phyloP scores from a whole-genome alignment of 2,797 vertebrate species.

The Astyanax mexicanus region DNA sequence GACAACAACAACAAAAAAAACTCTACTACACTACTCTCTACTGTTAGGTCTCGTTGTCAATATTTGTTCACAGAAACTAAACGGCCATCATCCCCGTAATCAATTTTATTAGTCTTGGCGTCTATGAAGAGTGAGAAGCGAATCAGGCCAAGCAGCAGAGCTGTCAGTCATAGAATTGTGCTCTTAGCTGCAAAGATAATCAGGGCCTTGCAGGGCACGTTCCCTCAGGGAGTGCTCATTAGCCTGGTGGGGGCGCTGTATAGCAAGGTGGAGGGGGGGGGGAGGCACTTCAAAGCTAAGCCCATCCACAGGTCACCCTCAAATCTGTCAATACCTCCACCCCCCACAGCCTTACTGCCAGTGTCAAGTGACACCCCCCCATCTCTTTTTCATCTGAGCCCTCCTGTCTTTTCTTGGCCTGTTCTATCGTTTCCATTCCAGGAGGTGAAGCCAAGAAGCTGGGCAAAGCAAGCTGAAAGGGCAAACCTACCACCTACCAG shows the following conservation, averaged over 20 bases:
- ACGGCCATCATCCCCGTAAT: neutral
- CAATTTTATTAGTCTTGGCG: neutral
- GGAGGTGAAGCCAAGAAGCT: constrained; percentile 17
- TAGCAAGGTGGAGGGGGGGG: constrained; percentile 11
- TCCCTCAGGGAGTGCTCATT: constrained; percentile 34
- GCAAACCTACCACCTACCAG: neutral
- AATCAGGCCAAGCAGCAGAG: neutral
- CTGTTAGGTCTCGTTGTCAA: neutral
- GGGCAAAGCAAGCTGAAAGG: constrained; percentile 7
- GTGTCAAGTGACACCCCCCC: constrained; percentile 63
- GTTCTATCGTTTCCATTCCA: constrained; percentile 34
- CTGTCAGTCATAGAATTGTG: neutral
- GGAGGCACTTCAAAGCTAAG: constrained; percentile 77
- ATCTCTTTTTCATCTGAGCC: constrained; percentile 68
- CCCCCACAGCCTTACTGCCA: constrained; percentile 56
- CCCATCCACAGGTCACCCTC: constrained; percentile 69
- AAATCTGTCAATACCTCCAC: constrained; percentile 60
- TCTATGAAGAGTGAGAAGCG: neutral
- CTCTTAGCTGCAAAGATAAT: neutral
- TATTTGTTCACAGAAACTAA: neutral
- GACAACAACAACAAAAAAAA: no score
- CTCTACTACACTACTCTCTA: no score
- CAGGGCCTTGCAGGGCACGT: constrained; percentile 3
- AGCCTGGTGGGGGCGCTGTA: constrained; percentile 42
- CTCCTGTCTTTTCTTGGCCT: constrained; percentile 51